Evolutionary conservation across 1,140 invertebrate genomes (phyloP).

Genomic region (Drosophila ficusphila): DNA sequence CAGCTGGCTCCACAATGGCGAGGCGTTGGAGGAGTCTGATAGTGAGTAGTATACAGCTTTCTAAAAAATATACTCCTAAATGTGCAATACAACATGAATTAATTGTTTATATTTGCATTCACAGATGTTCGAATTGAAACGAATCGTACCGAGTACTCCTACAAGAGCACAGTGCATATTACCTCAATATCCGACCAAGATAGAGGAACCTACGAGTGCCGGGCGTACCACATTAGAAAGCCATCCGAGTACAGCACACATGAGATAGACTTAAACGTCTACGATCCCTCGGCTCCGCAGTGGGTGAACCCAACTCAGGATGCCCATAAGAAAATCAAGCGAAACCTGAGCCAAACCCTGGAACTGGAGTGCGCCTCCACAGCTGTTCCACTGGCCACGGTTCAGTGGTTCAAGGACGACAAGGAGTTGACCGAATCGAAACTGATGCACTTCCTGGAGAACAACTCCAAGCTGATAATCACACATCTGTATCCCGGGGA

Average conservation of each 20-base stretch:
- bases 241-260: conserved; percentile 42
- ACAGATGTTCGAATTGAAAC: conserved; percentile 44
- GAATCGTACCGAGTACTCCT: conserved; percentile 60
- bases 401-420: conserved; percentile 85
- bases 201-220: conserved; percentile 75
- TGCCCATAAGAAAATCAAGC: conserved; percentile 61
- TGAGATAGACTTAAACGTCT: conserved; percentile 58
- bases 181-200: conserved; percentile 51
- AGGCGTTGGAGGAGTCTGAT: conserved; percentile 25
- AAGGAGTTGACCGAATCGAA: conserved; percentile 52
- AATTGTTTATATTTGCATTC: fast-evolving
- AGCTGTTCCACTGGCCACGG: conserved; percentile 84
- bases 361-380: conserved; percentile 78
- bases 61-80: too few species aligned
- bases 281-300: conserved; percentile 68
- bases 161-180: conserved; percentile 63
- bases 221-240: conserved; percentile 48
- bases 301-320: conserved; percentile 72
- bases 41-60: conserved; percentile 10
- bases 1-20: conserved; percentile 79
- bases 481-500: conserved; percentile 74
- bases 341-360: conserved; percentile 79
- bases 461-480: conserved; percentile 67
- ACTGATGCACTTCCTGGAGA: conserved; percentile 85
- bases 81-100: too few species aligned